phyloP scores from a whole-genome alignment of 2,113 vertebrate genomes.

The human (Homo sapiens) region DNA sequence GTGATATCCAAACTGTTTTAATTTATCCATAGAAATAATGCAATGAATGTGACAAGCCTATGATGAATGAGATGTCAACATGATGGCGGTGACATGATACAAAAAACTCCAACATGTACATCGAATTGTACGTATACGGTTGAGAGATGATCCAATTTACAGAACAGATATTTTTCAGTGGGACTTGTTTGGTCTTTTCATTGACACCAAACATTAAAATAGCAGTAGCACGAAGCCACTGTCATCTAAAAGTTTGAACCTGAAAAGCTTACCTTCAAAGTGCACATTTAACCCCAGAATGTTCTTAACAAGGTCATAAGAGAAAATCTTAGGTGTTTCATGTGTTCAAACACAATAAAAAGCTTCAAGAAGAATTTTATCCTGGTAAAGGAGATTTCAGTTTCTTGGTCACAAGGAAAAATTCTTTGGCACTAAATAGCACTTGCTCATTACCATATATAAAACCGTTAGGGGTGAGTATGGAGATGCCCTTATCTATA shows the following conservation, averaged over 20 bases:
- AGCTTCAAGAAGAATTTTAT: constrained; percentile 75
- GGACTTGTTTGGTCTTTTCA: constrained; percentile 68
- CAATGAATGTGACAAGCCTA: background rate
- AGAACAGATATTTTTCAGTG: constrained; percentile 48
- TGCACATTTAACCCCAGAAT: constrained; percentile 79
- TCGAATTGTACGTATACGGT: background rate
- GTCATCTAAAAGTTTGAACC: background rate
- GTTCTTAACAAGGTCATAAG: constrained; percentile 77
- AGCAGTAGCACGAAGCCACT: constrained; percentile 4
- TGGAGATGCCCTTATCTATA: constrained; percentile 64
- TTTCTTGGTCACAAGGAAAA: constrained; percentile 75
- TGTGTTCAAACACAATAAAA: constrained; percentile 72
- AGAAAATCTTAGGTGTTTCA: constrained; percentile 76
- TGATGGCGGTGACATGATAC: background rate
- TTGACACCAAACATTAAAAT: constrained; percentile 53
- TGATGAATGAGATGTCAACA: background rate
- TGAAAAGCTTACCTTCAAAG: constrained; percentile 79
- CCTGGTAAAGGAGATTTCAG: constrained; percentile 75
- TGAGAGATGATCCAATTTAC: constrained; percentile 45
- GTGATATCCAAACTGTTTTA: constrained; percentile 57
- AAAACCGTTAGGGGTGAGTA: constrained; percentile 63
- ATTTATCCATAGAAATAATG: background rate
- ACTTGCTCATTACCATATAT: constrained; percentile 71
- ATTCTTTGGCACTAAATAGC: constrained; percentile 71
- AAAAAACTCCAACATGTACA: background rate